Evolutionary conservation across 2,888 invertebrate genomes (phyloP).

Genomic region (Tenthredo notha): DNA sequence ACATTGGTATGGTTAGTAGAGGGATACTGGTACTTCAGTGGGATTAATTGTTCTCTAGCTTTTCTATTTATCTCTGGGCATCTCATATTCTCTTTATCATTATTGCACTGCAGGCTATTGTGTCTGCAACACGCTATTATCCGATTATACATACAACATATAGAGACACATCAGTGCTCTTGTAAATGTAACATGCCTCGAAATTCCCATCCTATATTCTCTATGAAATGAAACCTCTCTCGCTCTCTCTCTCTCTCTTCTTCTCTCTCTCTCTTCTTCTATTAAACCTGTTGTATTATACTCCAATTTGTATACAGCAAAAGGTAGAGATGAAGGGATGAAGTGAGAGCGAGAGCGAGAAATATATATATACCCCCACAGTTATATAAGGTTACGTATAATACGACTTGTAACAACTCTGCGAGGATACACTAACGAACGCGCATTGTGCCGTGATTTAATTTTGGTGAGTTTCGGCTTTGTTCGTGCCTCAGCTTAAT

Average conservation of each 20-base stretch:
- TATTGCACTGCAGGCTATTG: background rate
- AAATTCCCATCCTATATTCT: background rate
- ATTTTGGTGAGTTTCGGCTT: slow-evolving; percentile 13
- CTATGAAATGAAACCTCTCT: background rate
- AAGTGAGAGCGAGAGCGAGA: background rate
- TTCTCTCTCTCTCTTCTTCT: background rate
- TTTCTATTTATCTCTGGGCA: background rate
- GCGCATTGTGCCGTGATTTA: slow-evolving; percentile 22
- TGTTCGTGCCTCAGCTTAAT: slow-evolving; percentile 14
- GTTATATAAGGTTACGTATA: background rate
- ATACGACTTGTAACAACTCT: slow-evolving; percentile 10
- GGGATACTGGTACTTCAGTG: background rate
- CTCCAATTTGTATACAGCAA: background rate
- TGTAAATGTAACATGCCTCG: slow-evolving; percentile 2
- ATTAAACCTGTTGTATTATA: slow-evolving; percentile 19
- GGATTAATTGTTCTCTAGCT: slow-evolving; percentile 16
- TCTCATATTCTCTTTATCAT: slow-evolving; percentile 3
- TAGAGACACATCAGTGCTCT: background rate
- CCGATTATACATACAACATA: background rate
- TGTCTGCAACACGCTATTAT: slow-evolving; percentile 17
- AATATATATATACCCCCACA: background rate
- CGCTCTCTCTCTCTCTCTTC: background rate
- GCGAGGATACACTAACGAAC: slow-evolving; percentile 27
- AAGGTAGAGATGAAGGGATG: background rate
- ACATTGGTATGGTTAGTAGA: background rate